Evolutionary conservation across 2,888 invertebrate genomes (phyloP).

Genomic region (Dicycla oo): DNA sequence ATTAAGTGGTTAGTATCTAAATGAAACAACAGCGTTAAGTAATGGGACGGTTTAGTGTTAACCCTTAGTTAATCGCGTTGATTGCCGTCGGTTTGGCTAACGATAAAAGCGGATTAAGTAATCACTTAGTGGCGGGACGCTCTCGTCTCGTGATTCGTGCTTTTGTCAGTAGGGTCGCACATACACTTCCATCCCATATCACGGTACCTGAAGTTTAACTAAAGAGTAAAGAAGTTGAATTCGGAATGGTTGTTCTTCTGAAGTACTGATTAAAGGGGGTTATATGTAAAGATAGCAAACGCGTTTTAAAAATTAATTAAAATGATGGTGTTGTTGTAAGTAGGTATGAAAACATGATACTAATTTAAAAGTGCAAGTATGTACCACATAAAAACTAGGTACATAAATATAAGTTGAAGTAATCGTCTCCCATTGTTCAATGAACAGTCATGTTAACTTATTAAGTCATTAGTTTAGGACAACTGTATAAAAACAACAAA

Average conservation of each 20-base stretch:
- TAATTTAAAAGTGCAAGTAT: neutral
- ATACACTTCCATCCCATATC: slow-evolving; percentile 35
- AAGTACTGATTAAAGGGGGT: neutral
- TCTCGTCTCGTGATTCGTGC: slow-evolving; percentile 70
- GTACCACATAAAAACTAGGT: too few species aligned
- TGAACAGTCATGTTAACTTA: neutral
- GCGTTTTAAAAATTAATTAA: too few species aligned
- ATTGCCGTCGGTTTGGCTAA: slow-evolving; percentile 79
- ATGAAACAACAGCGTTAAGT: slow-evolving; percentile 68
- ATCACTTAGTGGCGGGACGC: slow-evolving; percentile 83
- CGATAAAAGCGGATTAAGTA: slow-evolving; percentile 81
- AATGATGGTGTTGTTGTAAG: neutral
- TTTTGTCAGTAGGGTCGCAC: slow-evolving; percentile 56
- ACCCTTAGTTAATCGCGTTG: slow-evolving; percentile 86
- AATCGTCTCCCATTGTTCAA: neutral
- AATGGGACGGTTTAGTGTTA: slow-evolving; percentile 79
- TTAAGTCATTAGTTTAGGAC: slow-evolving; percentile 10
- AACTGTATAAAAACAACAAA: slow-evolving; percentile 24
- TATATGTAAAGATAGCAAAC: neutral
- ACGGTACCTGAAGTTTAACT: slow-evolving; percentile 14
- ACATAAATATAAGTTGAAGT: neutral
- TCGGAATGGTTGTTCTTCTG: neutral
- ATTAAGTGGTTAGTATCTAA: slow-evolving; percentile 64
- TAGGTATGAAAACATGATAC: neutral
- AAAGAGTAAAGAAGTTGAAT: neutral